Base-by-base conservation (phyloP, 2,797 vertebrate species). In the Micromesistius poutassou region DNA sequence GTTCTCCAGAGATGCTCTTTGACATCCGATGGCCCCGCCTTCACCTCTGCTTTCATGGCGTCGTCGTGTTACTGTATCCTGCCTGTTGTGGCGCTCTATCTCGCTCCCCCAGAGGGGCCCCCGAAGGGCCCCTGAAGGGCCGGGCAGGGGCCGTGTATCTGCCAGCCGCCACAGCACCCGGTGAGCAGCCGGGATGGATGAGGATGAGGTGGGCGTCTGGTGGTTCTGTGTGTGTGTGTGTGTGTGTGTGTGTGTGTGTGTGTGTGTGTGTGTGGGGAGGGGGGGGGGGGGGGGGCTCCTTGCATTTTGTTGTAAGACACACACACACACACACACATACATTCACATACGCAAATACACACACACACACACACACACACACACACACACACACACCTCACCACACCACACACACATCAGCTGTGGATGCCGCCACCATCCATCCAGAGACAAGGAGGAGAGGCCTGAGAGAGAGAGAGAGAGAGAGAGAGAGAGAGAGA, bases 121-220 rank as follows among this genome's bases (percentile, higher is more conserved):
- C 90, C 88, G 87, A 82, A 84, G 90, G 89, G 91, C 50, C 83
- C 84, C 75, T 36, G 35, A 79, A 76, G 78, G 88, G 88, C 78
- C 87, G 80, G 88, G 87, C 90, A 88, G 84, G 84, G 90, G 90
- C 89, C 83, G 86, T 91, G 89, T 93, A 92, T 93, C 91, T 93
- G 90, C 89, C 88, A 85, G 83, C 85, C 83, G 83, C 90, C 89
- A 90, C 87, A 90, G 85, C 85, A 81, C 84, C 80, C 82, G 89
- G 90, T 86, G 87, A 88, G 83, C 83, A 78, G 86, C 82, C 88
- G 80, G 33, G 71, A 81, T 85, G 85, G 80, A 33, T 33, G 31
- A 4, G 31, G 31, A 2, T 9, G 35, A 36, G 35, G 35, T 36
- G 35, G 35, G 4, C 35, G 1, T 36, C 6, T 88, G 83, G 50